Base-by-base conservation (phyloP, 1,140 invertebrate species). In the Catajapyx aquilonaris region DNA sequence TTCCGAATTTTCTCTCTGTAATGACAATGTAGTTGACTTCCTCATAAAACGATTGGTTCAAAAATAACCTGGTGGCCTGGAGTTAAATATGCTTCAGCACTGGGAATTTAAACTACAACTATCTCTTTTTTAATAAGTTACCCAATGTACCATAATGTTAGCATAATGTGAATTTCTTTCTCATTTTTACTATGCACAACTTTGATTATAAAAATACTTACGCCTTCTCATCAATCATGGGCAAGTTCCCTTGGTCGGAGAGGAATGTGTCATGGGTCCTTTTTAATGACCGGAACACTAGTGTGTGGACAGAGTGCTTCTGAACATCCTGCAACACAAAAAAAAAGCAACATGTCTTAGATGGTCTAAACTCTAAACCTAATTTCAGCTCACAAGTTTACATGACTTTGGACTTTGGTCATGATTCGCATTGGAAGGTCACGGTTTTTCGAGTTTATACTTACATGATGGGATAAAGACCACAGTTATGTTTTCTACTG, bases 181-280 rank as follows among this genome's bases (percentile, higher is more conserved):
- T 31, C n/a, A n/a, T n/a, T n/a, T n/a, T n/a, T n/a, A n/a, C n/a
- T n/a, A n/a, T n/a, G n/a, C n/a, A n/a, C n/a, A n/a, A n/a, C n/a
- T n/a, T n/a, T n/a, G n/a, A n/a, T n/a, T n/a, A n/a, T n/a, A n/a
- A n/a, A n/a, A n/a, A n/a, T n/a, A n/a, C n/a, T n/a, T 66, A 86
- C 81, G 81, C 67, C 50, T 67, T 65, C 44, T 76, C 70, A 56
- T 87, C 79, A 5, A 77, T 60, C 44, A 84, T 74, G n/a, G 90
- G 86, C 30, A 93, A 57, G 37, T 72, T 64, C 31, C 78, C 76
- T 55, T 95, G 86, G 54, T 95, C 86, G 21, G 76, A 71, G 22
- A 95, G 56, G 59, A 98, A 99, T 75, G 95, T 86, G 60, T 99
- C 94, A 57, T 97, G 93, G 10, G 88, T 91, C 49, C 94, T 61